These are phyloP conservation scores for Elephas maximus DNA, from an alignment of 2,113 vertebrate species.

Conservation along the genomic window DNA sequence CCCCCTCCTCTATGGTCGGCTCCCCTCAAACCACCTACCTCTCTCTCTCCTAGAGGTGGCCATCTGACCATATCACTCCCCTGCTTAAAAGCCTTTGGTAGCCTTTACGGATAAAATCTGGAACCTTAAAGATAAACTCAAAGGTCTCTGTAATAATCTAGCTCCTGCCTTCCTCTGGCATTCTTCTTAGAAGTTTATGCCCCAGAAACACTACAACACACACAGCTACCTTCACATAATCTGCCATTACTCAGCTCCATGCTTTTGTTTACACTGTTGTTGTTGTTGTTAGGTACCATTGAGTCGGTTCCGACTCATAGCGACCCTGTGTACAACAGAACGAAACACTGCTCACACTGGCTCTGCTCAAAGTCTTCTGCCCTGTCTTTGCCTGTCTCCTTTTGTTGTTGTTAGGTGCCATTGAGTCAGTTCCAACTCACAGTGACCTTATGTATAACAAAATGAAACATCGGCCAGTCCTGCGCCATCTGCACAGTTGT, in stretches of 20 bases:
- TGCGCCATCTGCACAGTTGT: background rate
- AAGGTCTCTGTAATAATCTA: background rate
- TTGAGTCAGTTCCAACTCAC: background rate
- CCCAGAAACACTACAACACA: background rate
- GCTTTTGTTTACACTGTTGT: background rate
- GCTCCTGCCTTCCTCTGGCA: background rate
- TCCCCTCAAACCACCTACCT: background rate
- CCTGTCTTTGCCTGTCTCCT: background rate
- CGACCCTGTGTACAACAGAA: too few species aligned
- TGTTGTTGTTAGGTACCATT: too few species aligned
- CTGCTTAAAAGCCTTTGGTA: too few species aligned
- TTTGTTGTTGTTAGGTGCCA: background rate
- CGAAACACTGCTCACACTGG: background rate
- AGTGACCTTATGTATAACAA: background rate
- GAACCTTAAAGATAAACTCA: background rate
- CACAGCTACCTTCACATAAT: too few species aligned
- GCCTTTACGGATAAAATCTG: background rate
- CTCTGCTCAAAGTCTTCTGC: background rate
- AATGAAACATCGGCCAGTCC: background rate
- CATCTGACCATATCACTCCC: background rate
- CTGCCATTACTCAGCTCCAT: background rate
- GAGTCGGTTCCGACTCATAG: too few species aligned
- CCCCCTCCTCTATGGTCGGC: background rate
- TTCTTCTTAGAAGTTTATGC: background rate
- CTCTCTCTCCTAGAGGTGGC: background rate